Percentiles rank a stretch among this genome's conserved stretches.
phyloP scores from a whole-genome alignment of 2,113 vertebrate species.

The Vidua macroura region DNA sequence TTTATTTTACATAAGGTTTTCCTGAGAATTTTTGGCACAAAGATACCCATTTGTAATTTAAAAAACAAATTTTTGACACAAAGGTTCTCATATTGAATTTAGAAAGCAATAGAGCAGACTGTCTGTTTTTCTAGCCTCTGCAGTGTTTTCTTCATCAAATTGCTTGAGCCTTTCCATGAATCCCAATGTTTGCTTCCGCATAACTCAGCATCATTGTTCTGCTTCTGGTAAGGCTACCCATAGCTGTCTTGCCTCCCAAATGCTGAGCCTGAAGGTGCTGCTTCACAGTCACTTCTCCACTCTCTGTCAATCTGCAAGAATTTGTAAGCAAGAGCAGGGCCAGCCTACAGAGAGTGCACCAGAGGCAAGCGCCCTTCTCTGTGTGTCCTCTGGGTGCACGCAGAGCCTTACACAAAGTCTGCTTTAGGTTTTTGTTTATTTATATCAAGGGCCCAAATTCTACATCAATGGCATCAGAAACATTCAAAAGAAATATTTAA shows the following conservation, averaged over 20 bases:
- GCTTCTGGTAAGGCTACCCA: neutral
- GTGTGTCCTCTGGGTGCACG: rapidly evolving
- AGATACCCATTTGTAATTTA: neutral
- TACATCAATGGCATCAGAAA: neutral
- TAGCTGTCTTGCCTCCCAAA: neutral
- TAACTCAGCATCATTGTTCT: neutral
- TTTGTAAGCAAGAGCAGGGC: neutral
- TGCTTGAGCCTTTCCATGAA: neutral
- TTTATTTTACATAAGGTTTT: neutral
- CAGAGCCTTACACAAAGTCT: neutral
- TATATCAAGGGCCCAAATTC: neutral
- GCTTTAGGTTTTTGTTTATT: neutral
- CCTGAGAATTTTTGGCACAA: neutral
- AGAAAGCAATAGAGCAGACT: neutral
- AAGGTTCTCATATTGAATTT: neutral
- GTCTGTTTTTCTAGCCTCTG: neutral
- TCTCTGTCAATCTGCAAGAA: neutral
- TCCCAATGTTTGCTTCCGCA: neutral
- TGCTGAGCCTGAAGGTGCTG: neutral
- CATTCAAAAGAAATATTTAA: neutral
- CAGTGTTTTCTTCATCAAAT: neutral
- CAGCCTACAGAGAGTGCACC: rapidly evolving
- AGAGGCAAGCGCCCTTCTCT: neutral
- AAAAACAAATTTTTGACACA: neutral
- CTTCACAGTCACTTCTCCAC: neutral